phyloP scores from a whole-genome alignment of 2,888 invertebrate species.

The Dynastes grantii region DNA sequence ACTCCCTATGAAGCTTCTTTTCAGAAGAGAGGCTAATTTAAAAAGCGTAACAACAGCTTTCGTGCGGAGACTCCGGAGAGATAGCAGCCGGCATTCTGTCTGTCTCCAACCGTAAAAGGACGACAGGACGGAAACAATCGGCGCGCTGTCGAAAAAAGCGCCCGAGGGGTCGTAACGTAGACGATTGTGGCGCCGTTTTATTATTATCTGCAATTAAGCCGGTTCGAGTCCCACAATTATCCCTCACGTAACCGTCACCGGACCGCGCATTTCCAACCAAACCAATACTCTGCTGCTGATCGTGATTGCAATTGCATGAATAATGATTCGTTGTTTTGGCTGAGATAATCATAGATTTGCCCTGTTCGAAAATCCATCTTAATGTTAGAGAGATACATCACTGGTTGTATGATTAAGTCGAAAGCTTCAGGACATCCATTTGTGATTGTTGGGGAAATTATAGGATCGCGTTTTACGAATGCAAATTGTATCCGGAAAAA shows the following conservation, averaged over 20 bases:
- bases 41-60: conserved; percentile 14
- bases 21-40: conserved; percentile 17
- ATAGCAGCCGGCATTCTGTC: conserved; percentile 6
- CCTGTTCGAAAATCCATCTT: neutral
- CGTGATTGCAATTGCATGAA: conserved; percentile 15
- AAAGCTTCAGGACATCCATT: neutral
- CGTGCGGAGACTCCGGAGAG: neutral
- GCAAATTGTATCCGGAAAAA: neutral
- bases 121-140: conserved; percentile 24
- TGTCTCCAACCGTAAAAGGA: neutral
- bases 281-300: neutral
- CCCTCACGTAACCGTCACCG: conserved; percentile 20
- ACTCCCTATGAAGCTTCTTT: neutral
- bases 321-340: neutral
- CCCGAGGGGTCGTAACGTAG: conserved; percentile 12
- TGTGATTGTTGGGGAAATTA: conserved; percentile 7
- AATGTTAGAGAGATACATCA: neutral
- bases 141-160: conserved; percentile 3
- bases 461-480: neutral
- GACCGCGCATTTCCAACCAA: neutral
- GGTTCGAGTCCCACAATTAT: conserved; percentile 26
- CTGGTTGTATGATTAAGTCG: neutral
- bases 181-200: conserved; percentile 23
- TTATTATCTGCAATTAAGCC: conserved; percentile 19
- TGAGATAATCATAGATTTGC: conserved; percentile 18